These are phyloP conservation scores for Hyperopisus bebe DNA, from an alignment of 2,113 vertebrate species.

Conservation along the genomic window DNA sequence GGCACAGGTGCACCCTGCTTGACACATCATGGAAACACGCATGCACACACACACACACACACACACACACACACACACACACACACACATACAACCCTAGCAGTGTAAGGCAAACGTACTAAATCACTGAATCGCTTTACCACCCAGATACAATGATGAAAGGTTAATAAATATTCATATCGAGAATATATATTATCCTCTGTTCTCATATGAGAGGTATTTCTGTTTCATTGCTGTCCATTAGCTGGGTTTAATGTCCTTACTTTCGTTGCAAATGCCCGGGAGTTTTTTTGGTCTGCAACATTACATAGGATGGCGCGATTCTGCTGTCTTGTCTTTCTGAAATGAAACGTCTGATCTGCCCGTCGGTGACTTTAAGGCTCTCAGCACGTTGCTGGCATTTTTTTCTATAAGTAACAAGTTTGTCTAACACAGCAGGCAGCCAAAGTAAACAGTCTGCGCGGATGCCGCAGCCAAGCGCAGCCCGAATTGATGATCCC, in stretches of 20 bases:
- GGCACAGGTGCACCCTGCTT: not conserved
- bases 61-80: not conserved
- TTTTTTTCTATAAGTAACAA: not conserved
- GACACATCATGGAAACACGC: not conserved
- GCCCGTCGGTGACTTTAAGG: not conserved
- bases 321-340: not conserved
- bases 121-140: not conserved
- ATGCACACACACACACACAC: not conserved
- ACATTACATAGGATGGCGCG: not conserved
- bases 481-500: not conserved
- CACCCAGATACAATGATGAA: not conserved
- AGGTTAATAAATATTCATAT: not conserved
- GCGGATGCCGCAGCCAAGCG: not conserved
- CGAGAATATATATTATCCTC: not conserved
- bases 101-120: not conserved
- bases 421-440: not conserved
- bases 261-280: not conserved
- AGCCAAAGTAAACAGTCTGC: constrained; percentile 15
- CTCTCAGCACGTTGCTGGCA: not conserved
- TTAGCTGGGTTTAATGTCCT: not conserved
- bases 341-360: not conserved
- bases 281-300: not conserved
- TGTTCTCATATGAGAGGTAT: not conserved
- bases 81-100: not conserved
- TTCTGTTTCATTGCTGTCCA: not conserved